Evolutionary conservation across 1,140 invertebrate genomes (phyloP), one percentile per base, ranked within the genome.

Genomic region (Drosophila dunni): DNA sequence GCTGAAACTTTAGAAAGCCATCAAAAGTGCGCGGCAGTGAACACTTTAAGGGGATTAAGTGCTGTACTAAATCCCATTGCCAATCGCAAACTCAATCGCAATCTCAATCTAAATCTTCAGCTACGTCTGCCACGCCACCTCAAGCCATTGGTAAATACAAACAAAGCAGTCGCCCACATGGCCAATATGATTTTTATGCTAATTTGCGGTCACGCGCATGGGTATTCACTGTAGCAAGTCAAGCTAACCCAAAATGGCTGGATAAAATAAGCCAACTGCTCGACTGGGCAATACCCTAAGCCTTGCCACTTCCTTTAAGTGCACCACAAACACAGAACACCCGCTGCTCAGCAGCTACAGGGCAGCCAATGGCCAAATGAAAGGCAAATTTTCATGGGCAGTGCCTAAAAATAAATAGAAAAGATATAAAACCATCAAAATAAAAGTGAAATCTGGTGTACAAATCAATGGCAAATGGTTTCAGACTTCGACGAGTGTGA

Each of bases 171-270:
- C 58, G 48, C 60, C 72, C 81, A 77, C 81, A 85, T 69, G 76
- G 83, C 76, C 82, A 88, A 88, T 88, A 83, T 88, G 80, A 88
- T 88, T 88, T 88, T 89, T 88, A 88, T 88, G 83, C 83, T 88
- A 88, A 88, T 88, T 40, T 88, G 79, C 66, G 84, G 83, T 88
- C 84, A 89, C 83, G 76, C 83, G 67, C 83, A 69, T 73, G 58
- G 79, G 61, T 76, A 89, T 71, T 73, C 53, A 58, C 75, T 53
- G 78, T 60, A 57, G 20, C 46, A 61, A 64, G 17, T 53, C 44
- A 71, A 70, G 60, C 51, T 58, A 67, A 81, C 74, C 60, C 51
- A 60, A 29, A 29, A 68, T 34, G n/a, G 13, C 42, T 15, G 3
- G 13, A 11, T 9, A n/a, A n/a, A 34, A 2, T 3, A 57, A 13